Evolutionary conservation across 2,888 invertebrate genomes (phyloP).

Genomic region (Ferdinandea cuprea): DNA sequence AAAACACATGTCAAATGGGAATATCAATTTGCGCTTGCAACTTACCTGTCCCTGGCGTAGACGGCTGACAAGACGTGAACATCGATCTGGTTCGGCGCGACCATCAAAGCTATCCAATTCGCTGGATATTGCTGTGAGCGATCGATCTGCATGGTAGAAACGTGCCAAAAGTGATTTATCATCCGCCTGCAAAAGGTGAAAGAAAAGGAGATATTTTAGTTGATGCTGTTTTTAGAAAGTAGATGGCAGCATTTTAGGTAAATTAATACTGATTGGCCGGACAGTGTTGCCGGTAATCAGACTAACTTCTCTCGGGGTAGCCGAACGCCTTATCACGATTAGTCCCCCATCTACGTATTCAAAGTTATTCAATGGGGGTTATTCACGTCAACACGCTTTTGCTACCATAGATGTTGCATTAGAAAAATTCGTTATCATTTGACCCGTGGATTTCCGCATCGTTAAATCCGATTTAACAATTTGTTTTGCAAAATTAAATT

Average conservation of each 20-base stretch:
- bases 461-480: no score
- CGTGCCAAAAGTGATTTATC: conserved; percentile 96
- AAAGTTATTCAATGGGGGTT: no score
- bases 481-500: neutral
- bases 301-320: no score
- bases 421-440: neutral
- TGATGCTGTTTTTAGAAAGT: no score
- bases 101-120: conserved; percentile 99
- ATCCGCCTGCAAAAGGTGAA: conserved; percentile 91
- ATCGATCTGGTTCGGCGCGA: conserved; percentile 98
- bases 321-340: no score
- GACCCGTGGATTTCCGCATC: no score
- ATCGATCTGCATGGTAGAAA: conserved; percentile 99
- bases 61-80: conserved; percentile 97
- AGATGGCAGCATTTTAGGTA: no score
- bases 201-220: neutral
- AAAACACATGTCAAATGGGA: neutral
- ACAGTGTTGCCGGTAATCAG: no score
- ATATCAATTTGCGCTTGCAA: neutral
- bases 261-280: no score
- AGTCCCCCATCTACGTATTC: no score
- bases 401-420: no score
- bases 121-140: conserved; percentile 96
- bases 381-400: no score
- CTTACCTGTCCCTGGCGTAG: conserved; percentile 94